Evolutionary conservation across 2,888 invertebrate genomes (phyloP).

Genomic region (Hypolimnas misippus): DNA sequence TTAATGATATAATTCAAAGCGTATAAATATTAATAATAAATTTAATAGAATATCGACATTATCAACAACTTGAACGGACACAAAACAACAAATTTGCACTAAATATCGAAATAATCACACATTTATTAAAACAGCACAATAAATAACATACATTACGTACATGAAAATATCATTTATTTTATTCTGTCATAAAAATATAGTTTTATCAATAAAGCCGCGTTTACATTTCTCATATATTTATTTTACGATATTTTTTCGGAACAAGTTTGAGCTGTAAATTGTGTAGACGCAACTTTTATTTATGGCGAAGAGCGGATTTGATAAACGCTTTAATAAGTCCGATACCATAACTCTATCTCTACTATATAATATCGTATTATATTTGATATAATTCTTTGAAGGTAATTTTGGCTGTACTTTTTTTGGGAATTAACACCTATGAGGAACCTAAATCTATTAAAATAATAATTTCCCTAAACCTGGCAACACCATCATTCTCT

Average conservation of each 20-base stretch:
- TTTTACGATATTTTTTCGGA: neutral
- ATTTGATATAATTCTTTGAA: slow-evolving; percentile 7
- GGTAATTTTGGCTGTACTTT: slow-evolving; percentile 8
- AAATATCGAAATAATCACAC: slow-evolving; percentile 32
- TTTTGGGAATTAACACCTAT: slow-evolving; percentile 4
- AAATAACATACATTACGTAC: slow-evolving; percentile 37
- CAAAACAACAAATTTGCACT: slow-evolving; percentile 41
- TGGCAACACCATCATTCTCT: neutral
- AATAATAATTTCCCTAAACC: slow-evolving; percentile 1
- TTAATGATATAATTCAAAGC: slow-evolving; percentile 23
- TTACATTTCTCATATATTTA: slow-evolving; percentile 2
- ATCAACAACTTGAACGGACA: slow-evolving; percentile 42
- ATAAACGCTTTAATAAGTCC: neutral
- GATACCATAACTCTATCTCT: neutral
- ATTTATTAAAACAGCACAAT: slow-evolving; percentile 27
- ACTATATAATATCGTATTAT: neutral
- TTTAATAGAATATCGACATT: slow-evolving; percentile 45
- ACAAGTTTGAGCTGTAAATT: slow-evolving; percentile 4
- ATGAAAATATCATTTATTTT: slow-evolving; percentile 28
- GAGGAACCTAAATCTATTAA: slow-evolving; percentile 10
- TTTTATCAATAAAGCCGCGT: neutral
- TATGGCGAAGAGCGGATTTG: neutral
- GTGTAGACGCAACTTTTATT: slow-evolving; percentile 1
- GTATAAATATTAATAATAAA: slow-evolving; percentile 34
- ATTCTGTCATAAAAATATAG: slow-evolving; percentile 18